Evolutionary conservation across 2,888 invertebrate species (phyloP), one percentile per base, ranked within the genome.

Genomic region (Megalurothrips usitatus): DNA sequence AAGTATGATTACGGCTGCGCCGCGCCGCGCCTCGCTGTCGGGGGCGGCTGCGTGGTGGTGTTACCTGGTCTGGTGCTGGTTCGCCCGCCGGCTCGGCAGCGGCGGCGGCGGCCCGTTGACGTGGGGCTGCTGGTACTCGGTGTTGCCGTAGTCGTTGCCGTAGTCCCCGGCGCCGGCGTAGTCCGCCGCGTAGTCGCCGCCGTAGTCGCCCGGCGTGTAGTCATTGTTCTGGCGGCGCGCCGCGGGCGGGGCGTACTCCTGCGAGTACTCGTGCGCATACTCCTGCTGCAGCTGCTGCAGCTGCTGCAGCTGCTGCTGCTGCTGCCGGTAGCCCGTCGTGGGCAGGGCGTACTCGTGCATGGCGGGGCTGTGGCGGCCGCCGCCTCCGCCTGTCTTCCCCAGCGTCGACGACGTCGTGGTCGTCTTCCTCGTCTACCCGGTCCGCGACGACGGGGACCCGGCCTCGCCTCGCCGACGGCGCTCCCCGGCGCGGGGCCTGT

Each of bases 211-310:
- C 23, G 68, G 68, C 2, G 68, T 75, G 68, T 75, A 75, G 23
- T 75, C 68, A 26, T 75, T 75, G 68, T 26, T 26, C 23, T 12
- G 23, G 68, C 26, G 23, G 68, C 68, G 68, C 26, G 68, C 23
- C 23, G 6, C 52, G 52, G 68, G 68, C 68, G 68, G 68, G 26
- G 68, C 11, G 68, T 75, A 75, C 68, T 75, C 68, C 68, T 75
- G 68, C 26, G 68, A 75, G 68, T 75, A 75, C 68, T 75, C 68
- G 68, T 75, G 68, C 26, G 68, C 68, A 26, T 75, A 75, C 68
- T 75, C 68, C 68, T 75, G 68, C 68, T 75, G 68, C 68, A 75
- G 68, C 68, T 75, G 68, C 68, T 75, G 68, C 68, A 75, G 68
- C 68, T 75, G 68, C 68, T 75, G 68, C 68, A 26, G 68, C 68